These are phyloP conservation scores for Automeris io DNA, from an alignment of 2,888 invertebrate genomes.

Conservation along the genomic window DNA sequence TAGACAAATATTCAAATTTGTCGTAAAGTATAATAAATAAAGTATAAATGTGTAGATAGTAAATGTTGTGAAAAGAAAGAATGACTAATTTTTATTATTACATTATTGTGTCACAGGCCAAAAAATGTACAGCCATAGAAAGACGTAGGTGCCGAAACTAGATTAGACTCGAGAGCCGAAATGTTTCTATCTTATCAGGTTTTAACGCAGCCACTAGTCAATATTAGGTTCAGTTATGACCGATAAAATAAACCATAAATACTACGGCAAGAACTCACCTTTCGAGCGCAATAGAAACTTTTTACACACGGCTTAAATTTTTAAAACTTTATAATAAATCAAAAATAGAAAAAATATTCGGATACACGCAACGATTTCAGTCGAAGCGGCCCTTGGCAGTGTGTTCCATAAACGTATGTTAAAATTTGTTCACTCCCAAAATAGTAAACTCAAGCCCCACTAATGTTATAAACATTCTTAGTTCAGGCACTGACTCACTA, in stretches of 20 bases:
- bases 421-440: constrained; percentile 65
- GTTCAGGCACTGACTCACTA: constrained; percentile 46
- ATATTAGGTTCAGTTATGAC: constrained; percentile 43
- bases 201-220: constrained; percentile 23
- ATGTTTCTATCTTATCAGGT: constrained; percentile 26
- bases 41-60: too few relatives aligned
- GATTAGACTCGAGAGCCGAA: constrained; percentile 11
- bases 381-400: constrained; percentile 2
- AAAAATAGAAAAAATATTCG: constrained; percentile 48
- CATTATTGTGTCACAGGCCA: not conserved
- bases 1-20: too few relatives aligned
- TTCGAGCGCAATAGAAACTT: not conserved
- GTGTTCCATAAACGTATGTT: constrained; percentile 1
- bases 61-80: too few relatives aligned
- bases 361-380: constrained; percentile 18
- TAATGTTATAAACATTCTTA: constrained; percentile 66
- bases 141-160: not conserved
- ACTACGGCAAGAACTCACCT: not conserved
- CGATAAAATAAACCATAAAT: constrained; percentile 35
- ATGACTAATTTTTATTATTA: too few relatives aligned
- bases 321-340: constrained; percentile 16
- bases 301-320: not conserved
- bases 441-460: constrained; percentile 68
- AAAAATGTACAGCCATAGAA: not conserved
- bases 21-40: too few relatives aligned